Conservation (phyloP, 2,888 invertebrate species). For the Dolomedes plantarius region DNA sequence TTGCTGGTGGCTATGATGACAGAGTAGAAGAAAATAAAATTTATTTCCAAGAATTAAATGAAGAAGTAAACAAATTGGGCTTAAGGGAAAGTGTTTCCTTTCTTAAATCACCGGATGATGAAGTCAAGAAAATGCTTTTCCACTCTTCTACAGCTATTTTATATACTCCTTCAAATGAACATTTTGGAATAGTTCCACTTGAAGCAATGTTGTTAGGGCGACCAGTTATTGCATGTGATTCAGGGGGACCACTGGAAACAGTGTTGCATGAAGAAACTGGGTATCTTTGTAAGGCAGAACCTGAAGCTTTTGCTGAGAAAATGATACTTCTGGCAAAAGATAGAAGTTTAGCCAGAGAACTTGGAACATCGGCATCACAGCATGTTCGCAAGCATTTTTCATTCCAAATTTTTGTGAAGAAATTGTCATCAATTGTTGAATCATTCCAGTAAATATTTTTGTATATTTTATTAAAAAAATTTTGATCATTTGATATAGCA, state of each 20-base stretch:
- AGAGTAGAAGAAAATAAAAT: constrained; percentile 91
- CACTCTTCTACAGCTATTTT: constrained; percentile 86
- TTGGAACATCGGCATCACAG: constrained; percentile 80
- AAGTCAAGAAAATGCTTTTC: constrained; percentile 88
- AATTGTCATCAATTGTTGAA: constrained; percentile 37
- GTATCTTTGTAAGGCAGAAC: constrained; percentile 84
- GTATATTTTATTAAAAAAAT: too few relatives aligned
- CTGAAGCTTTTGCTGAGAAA: constrained; percentile 85
- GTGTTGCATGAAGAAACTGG: constrained; percentile 87
- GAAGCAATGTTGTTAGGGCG: constrained; percentile 97
- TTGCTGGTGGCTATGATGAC: constrained; percentile 97
- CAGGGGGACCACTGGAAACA: constrained; percentile 97
- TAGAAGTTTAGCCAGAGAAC: constrained; percentile 80
- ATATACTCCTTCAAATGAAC: constrained; percentile 97
- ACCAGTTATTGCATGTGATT: constrained; percentile 95
- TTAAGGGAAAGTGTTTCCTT: constrained; percentile 86
- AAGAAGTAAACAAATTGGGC: constrained; percentile 82
- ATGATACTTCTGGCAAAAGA: constrained; percentile 84
- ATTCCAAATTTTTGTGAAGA: constrained; percentile 57
- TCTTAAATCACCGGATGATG: constrained; percentile 90
- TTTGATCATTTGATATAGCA: too few relatives aligned
- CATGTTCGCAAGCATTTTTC: constrained; percentile 72
- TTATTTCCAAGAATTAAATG: constrained; percentile 86
- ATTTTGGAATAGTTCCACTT: constrained; percentile 99
- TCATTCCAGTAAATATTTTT: neutral